phyloP scores from a whole-genome alignment of 35 echinoderm and acorn worm species.

The Apostichopus parvimensis region DNA sequence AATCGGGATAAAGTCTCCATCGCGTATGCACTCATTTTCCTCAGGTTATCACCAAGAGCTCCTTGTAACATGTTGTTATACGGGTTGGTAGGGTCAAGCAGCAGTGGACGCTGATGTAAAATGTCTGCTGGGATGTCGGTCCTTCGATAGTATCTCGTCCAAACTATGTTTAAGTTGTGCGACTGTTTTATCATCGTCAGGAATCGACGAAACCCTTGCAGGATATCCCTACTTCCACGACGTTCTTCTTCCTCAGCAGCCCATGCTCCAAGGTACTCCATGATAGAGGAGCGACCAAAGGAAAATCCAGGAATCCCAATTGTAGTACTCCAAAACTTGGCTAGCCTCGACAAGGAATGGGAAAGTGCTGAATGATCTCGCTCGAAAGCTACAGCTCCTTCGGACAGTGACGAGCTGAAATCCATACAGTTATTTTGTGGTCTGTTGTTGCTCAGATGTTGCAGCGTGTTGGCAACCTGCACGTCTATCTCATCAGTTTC shows the following conservation, averaged over 20 bases:
- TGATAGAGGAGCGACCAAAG: slow-evolving; percentile 12
- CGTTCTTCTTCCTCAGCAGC: slow-evolving; percentile 19
- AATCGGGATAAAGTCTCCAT: not conserved
- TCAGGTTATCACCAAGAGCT: not conserved
- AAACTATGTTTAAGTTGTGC: not conserved
- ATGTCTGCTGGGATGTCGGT: not conserved
- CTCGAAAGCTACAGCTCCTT: not conserved
- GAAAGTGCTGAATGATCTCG: not conserved
- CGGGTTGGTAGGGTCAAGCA: slow-evolving; percentile 29
- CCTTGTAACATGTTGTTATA: slow-evolving; percentile 22
- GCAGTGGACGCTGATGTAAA: not conserved
- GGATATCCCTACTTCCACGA: not conserved
- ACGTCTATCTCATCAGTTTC: no score
- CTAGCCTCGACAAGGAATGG: not conserved
- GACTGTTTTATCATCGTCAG: not conserved
- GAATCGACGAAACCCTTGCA: not conserved
- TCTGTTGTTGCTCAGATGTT: not conserved
- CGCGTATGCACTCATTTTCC: not conserved
- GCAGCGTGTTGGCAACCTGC: not conserved
- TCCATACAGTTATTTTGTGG: not conserved
- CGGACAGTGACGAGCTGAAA: not conserved
- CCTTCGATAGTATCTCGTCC: not conserved
- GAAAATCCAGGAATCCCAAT: slow-evolving; percentile 14
- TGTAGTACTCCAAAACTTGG: slow-evolving; percentile 21
- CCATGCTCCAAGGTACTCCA: slow-evolving; percentile 50